These are phyloP conservation scores for Erpetoichthys calabaricus DNA, from an alignment of 2,797 vertebrate genomes.

Conservation along the genomic window DNA sequence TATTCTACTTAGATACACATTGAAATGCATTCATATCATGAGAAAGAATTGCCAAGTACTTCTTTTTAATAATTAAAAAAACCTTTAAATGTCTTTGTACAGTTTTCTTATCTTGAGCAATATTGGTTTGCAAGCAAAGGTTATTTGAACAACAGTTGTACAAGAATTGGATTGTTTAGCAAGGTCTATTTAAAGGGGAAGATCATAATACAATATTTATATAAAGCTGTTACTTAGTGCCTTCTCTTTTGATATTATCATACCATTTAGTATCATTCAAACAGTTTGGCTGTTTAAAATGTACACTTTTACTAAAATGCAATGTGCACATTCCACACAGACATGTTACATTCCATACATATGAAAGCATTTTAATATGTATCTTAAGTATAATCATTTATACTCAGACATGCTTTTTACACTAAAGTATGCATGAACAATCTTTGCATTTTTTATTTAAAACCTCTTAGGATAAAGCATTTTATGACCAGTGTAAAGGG, in stretches of 20 bases:
- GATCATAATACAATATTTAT: conserved; percentile 8
- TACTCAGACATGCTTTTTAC: conserved; percentile 41
- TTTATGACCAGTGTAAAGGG: no score
- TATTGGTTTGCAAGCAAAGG: conserved; percentile 30
- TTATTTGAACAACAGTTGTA: conserved; percentile 10
- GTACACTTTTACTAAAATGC: conserved; percentile 31
- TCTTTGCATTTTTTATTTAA: background rate
- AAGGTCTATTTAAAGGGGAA: no score
- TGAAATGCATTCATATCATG: conserved; percentile 47
- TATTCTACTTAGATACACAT: conserved; percentile 35
- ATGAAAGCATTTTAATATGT: conserved; percentile 57
- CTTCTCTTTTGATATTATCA: conserved; percentile 25
- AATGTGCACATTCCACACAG: conserved; percentile 38
- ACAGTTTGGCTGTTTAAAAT: conserved; percentile 32
- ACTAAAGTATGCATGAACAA: conserved; percentile 22
- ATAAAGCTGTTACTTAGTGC: conserved; percentile 40
- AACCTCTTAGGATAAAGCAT: no score
- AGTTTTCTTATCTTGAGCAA: conserved; percentile 25
- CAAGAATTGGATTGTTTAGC: no score
- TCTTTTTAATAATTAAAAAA: conserved; percentile 29
- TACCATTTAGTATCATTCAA: conserved; percentile 27
- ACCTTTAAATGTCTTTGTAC: conserved; percentile 31
- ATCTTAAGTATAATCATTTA: conserved; percentile 38
- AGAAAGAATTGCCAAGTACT: conserved; percentile 15
- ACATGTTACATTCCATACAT: conserved; percentile 31